Percentiles rank a stretch among this genome's conserved stretches.
Conservation (phyloP, 2,888 invertebrate genomes). For the Bedellia somnulentella region DNA sequence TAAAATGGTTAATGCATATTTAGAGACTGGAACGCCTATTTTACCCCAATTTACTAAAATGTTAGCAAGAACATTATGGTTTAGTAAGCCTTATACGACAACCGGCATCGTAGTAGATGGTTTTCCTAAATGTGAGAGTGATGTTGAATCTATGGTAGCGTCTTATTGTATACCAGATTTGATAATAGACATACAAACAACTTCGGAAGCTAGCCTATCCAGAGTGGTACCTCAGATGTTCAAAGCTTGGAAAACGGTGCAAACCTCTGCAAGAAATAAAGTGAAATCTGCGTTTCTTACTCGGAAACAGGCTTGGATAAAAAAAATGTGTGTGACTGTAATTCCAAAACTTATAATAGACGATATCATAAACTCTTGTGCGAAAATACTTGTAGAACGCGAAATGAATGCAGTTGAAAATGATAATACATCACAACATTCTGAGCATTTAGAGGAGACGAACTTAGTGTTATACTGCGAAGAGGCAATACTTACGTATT, state of each 20-base stretch:
- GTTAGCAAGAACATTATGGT: constrained; percentile 52
- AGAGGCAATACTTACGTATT: constrained; percentile 35
- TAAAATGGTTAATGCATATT: constrained; percentile 43
- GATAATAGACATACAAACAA: constrained; percentile 48
- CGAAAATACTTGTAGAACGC: too few relatives aligned
- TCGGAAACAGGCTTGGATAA: constrained; percentile 24
- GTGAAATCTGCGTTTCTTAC: constrained; percentile 19
- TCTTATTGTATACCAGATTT: constrained; percentile 61
- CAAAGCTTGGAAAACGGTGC: constrained; percentile 35
- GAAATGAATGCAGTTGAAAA: too few relatives aligned
- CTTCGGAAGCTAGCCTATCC: constrained; percentile 22
- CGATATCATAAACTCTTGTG: constrained; percentile 24
- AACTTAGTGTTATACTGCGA: too few relatives aligned
- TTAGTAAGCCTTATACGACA: constrained; percentile 39
- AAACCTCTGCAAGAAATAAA: constrained; percentile 27
- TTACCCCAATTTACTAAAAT: constrained; percentile 37
- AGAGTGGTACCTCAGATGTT: constrained; percentile 29
- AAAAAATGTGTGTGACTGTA: constrained; percentile 25
- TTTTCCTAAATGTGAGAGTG: constrained; percentile 59
- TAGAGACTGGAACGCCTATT: constrained; percentile 45
- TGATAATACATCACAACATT: too few relatives aligned
- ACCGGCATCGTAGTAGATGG: constrained; percentile 64
- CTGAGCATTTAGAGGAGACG: too few relatives aligned
- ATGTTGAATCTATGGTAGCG: constrained; percentile 52
- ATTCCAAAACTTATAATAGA: constrained; percentile 27